Evolutionary conservation across 1,140 invertebrate genomes (phyloP).

Genomic region (Trigoniulus corallinus): DNA sequence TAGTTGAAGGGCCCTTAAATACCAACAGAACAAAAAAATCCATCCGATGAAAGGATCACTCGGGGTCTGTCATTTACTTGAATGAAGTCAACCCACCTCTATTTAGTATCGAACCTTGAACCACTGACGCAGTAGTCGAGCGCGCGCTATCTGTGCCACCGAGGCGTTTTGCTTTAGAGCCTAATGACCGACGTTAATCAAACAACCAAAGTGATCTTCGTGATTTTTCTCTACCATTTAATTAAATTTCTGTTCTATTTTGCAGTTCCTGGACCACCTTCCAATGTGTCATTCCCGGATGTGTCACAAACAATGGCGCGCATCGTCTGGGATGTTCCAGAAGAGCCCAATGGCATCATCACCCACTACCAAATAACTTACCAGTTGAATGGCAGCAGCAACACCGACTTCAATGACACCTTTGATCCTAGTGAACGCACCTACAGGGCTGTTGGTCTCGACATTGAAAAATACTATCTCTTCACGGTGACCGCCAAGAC

Average conservation of each 20-base stretch:
- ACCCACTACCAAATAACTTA: constrained; percentile 79
- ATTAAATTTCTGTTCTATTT: constrained; percentile 15
- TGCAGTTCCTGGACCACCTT: constrained; percentile 75
- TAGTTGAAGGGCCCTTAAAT: too few relatives aligned
- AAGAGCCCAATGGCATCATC: constrained; percentile 90
- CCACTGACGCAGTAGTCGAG: too few relatives aligned
- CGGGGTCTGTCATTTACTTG: too few relatives aligned
- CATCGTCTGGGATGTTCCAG: constrained; percentile 88
- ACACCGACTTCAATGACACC: constrained; percentile 57
- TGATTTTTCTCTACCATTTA: too few relatives aligned
- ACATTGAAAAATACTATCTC: constrained; percentile 71
- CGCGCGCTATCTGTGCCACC: too few relatives aligned
- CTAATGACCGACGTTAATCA: too few relatives aligned
- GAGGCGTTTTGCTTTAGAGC: too few relatives aligned
- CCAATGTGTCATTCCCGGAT: constrained; percentile 88
- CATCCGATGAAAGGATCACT: too few relatives aligned
- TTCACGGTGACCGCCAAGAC: constrained; percentile 84
- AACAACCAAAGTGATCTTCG: too few relatives aligned
- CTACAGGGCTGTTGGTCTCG: constrained; percentile 60
- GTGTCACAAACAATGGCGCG: constrained; percentile 78
- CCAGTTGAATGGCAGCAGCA: constrained; percentile 46
- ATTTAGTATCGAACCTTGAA: too few relatives aligned
- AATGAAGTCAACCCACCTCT: too few relatives aligned
- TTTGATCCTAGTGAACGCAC: constrained; percentile 71
- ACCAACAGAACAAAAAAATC: too few relatives aligned